Conservation (phyloP, 2,113 vertebrate species). For the Pterocles orientalis region DNA sequence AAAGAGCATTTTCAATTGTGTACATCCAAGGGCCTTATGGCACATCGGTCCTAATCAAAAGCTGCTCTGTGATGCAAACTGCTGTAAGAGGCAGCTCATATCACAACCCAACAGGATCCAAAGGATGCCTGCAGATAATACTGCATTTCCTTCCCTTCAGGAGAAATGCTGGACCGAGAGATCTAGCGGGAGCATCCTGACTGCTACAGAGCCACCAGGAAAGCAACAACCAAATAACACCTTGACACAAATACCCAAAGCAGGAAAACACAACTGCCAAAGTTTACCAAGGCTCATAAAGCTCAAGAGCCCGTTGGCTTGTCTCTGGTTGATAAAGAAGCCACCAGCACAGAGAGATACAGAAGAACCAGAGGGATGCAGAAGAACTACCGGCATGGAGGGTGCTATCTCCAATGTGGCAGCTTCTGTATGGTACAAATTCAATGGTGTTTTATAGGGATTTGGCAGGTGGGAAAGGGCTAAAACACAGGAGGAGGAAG, state of each 20-base stretch:
- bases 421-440: not conserved
- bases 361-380: not conserved
- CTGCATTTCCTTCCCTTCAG: not conserved
- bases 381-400: fast-evolving
- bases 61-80: slow-evolving; percentile 5
- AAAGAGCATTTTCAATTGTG: slow-evolving; percentile 68
- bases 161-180: not conserved
- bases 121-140: not conserved
- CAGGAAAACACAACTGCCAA: not conserved
- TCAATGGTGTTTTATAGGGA: not conserved
- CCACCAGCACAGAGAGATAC: not conserved
- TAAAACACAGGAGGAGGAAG: not conserved
- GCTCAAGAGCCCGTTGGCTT: not conserved
- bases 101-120: not conserved
- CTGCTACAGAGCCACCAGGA: not conserved
- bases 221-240: not conserved
- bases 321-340: not conserved
- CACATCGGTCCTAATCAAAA: slow-evolving; percentile 63
- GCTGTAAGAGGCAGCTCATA: slow-evolving; percentile 26
- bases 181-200: not conserved
- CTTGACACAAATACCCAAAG: not conserved
- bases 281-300: not conserved
- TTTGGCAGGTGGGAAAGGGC: not conserved
- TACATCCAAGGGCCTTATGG: slow-evolving; percentile 35
- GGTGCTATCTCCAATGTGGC: not conserved